These are phyloP conservation scores for Parochlus steinenii DNA, from an alignment of 2,888 invertebrate species.

Conservation along the genomic window DNA sequence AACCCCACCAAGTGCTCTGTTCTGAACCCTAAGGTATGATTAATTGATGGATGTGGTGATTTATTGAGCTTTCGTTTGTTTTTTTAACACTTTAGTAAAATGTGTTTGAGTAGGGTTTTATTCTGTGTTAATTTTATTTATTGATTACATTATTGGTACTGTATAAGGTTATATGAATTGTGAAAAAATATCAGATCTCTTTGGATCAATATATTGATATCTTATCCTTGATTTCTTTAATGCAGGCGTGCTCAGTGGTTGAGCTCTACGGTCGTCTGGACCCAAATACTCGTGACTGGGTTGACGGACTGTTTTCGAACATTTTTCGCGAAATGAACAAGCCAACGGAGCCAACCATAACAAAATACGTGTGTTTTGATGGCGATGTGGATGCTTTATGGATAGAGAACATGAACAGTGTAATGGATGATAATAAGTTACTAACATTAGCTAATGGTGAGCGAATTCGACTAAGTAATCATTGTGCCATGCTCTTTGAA, in stretches of 20 bases:
- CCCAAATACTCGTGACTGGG: slow-evolving; percentile 78
- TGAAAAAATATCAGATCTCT: slow-evolving; percentile 3
- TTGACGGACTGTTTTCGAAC: slow-evolving; percentile 76
- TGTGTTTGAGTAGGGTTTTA: background rate
- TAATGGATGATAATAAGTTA: slow-evolving; percentile 88
- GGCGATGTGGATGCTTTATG: slow-evolving; percentile 89
- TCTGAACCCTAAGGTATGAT: slow-evolving; percentile 65
- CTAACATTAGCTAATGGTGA: slow-evolving; percentile 84
- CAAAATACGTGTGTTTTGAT: slow-evolving; percentile 75
- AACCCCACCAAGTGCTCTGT: slow-evolving; percentile 62
- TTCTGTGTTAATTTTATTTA: too few species aligned
- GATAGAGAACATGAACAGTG: slow-evolving; percentile 96
- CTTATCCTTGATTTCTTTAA: slow-evolving; percentile 2
- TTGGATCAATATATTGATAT: background rate
- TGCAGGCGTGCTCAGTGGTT: slow-evolving; percentile 66
- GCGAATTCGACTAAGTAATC: slow-evolving; percentile 62
- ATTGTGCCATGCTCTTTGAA: slow-evolving; percentile 76
- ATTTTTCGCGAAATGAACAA: slow-evolving; percentile 85
- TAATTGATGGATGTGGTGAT: slow-evolving; percentile 10
- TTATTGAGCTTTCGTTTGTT: slow-evolving; percentile 11
- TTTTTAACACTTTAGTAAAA: background rate
- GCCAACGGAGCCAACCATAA: slow-evolving; percentile 53
- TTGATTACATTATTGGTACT: too few species aligned
- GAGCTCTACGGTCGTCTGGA: slow-evolving; percentile 82
- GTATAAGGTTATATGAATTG: too few species aligned